These are phyloP conservation scores for Platyura marginata DNA, from an alignment of 1,140 invertebrate species.

Conservation along the genomic window DNA sequence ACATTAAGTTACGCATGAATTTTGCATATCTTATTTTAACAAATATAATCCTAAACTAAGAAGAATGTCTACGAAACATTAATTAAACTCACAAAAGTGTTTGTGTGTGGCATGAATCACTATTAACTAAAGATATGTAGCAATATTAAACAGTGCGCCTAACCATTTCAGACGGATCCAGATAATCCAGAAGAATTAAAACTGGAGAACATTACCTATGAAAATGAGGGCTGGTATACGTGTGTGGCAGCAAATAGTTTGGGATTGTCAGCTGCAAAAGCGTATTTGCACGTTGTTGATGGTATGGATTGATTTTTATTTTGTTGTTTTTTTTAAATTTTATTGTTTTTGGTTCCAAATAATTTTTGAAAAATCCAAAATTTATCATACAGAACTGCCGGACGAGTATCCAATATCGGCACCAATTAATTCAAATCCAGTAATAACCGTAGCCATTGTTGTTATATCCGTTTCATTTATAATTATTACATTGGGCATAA, in stretches of 20 bases:
- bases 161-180: conserved; percentile 2
- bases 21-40: background rate
- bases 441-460: background rate
- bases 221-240: conserved; percentile 84
- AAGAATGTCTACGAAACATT: background rate
- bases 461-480: conserved; percentile 7
- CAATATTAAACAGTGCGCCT: too few species aligned
- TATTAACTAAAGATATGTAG: background rate
- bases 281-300: conserved; percentile 69
- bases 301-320: conserved; percentile 44
- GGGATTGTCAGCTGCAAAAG: conserved; percentile 55
- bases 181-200: conserved; percentile 49
- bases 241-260: conserved; percentile 72
- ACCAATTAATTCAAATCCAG: background rate
- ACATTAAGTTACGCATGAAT: background rate
- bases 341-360: conserved; percentile 10
- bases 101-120: background rate
- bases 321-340: conserved; percentile 28
- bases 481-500: conserved; percentile 18
- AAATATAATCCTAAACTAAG: background rate
- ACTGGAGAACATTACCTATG: conserved; percentile 64
- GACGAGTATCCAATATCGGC: background rate
- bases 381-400: background rate
- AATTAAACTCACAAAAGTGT: background rate
- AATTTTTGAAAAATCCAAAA: too few species aligned